Base-by-base conservation (phyloP, 2,888 invertebrate species). In the Drosophila vallismaia region DNA sequence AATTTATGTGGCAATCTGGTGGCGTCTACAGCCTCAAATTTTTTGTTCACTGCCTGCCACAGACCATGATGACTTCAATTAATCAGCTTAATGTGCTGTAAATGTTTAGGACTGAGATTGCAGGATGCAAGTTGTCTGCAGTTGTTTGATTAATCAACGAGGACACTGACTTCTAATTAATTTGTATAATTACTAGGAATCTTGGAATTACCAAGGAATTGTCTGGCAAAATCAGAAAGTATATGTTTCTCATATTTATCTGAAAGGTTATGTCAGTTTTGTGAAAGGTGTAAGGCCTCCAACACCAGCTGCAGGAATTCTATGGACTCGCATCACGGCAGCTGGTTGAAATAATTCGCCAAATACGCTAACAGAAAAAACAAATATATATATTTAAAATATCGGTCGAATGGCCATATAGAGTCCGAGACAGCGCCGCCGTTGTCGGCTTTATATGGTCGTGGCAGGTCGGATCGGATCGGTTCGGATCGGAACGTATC, bases 51-150 rank as follows among this genome's bases (percentile, higher is more conserved):
- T 38, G 75, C 53, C 72, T 76, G 74, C 82, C 86, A 75, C 73
- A 78, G 53, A 70, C 71, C 67, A 63, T 82, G 82, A 86, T 79
- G 86, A 79, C 77, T 86, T 79, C 83, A 83, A 86, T 84, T 86
- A 84, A 84, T 84, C 80, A 86, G 77, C 59, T 73, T 74, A 77
- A 74, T 66, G 71, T 64, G 58, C 74, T 67, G 77, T 66, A 48
- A 63, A 75, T 74, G 77, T 55, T 58, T 29, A 67, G 55, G 58
- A 44, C 84, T 40, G 75, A 71, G 85, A 84, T 81, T 81, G 77
- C 72, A 69, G 48, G 69, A 50, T 66, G 66, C 52, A 26, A 26
- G 29, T 19, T 29, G 33, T 36, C 36, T 38, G 49, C 38, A n/a
- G 63, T 38, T 51, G 49, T 28, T 60, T 29, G 64, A 62, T 62